Base-by-base conservation (phyloP, 37 sponge, comb jelly and placozoan species). In the Chondrosia reniformis region DNA sequence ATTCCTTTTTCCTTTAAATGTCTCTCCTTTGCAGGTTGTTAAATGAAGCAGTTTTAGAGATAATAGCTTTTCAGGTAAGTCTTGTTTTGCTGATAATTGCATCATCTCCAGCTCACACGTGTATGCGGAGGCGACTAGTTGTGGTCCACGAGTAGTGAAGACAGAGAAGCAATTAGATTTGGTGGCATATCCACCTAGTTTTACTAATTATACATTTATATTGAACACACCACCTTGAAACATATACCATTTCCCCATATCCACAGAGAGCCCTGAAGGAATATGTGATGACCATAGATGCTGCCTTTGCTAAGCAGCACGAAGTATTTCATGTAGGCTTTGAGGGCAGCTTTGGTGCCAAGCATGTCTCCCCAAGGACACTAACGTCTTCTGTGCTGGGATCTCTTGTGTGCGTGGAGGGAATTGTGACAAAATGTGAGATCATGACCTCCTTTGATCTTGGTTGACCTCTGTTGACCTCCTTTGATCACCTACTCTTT, bases 291-390 rank as follows among this genome's bases (percentile, higher is more conserved):
- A 77, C 80, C 0, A 76, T 94, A 3, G 99, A 98, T 81, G 81
- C 87, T 71, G 85, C 87, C 12, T 95, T 84, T 83, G 93, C 80
- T 15, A 88, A 92, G 33, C 79, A 88, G 43, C 85, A 85, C 80
- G 94, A 92, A 52, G 94, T 93, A 59, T 95, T 98, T 81, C 85
- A 82, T 52, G 86, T 98, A 66, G 99, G 99, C 0, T 94, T 97
- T 87, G 98, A 94, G 39, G 98, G 98, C 79, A 85, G 91, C 76
- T 92, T 98, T 83, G 95, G 99, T 4, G 45, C 93, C 33, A 94
- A 92, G 78, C 95, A 95, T 84, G 83, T 90, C 25, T 92, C 96
- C 27, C 99, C 99, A 27, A 82, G 99, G 4, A 76, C 91, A 22
- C 78, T 98, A 17, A 80, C 91, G n/a, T 84, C 96, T 59, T 79